Base-by-base conservation (phyloP, 2,888 invertebrate genomes). In the Phrixothrix hirtus region DNA sequence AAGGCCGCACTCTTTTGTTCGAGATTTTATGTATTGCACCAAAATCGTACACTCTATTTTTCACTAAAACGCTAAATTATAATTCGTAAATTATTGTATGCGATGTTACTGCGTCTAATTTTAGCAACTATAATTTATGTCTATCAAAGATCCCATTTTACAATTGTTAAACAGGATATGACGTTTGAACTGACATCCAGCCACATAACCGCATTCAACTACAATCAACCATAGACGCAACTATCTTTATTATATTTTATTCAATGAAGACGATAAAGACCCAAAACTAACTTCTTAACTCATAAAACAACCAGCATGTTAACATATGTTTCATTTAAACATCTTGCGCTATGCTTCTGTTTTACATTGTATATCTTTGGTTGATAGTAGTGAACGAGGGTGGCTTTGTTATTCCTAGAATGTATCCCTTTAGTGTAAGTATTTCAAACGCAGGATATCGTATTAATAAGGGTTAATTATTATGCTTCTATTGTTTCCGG, bases 131-230 rank as follows among this genome's bases (percentile, higher is more conserved):
- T 29, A 44, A 45, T 51, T 47, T 37, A 42, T 35, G 15, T 41
- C 38, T 45, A 49, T 58, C 48, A 55, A 53, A 39, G 44, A 38
- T 45, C 47, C 52, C 42, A 31, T 42, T 30, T 29, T 31, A 30
- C 15, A 30, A 51, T 49, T 49, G 50, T 48, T 60, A 55, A 63
- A 58, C 62, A 64, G 65, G 65, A 65, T 58, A 41, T 65, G 65
- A 65, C 64, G 65, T 53, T 57, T 46, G 37, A 35, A 35, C 37
- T 34, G 32, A 38, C 32, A 27, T 36, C 32, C 36, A 45, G 34
- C 41, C 44, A 29, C 45, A 51, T 17, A 47, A 51, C 41, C 41
- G 17, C 36, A 26, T 35, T 32, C 21, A 31, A 46, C 13, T 21
- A 26, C 13, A n/a, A 12, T 13, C n/a, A 32, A 11, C 10, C 27